Conservation (phyloP, 2,797 vertebrate genomes). For the Sebastes reedi region DNA sequence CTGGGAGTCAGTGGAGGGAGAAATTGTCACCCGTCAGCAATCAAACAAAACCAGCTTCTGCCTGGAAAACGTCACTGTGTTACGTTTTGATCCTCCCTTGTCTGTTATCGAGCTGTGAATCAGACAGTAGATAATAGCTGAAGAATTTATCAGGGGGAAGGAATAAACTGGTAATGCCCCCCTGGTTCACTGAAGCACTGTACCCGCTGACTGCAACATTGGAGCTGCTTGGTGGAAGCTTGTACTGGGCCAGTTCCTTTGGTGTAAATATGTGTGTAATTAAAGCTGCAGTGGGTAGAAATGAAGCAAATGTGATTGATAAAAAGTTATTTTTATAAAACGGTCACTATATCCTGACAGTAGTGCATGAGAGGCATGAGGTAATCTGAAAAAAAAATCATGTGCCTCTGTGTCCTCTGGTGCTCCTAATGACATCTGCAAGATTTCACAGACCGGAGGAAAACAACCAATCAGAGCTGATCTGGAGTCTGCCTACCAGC, state of each 20-base stretch:
- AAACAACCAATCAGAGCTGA: too few species aligned
- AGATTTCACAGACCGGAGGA: too few species aligned
- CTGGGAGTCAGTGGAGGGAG: constrained; percentile 58
- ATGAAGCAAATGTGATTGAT: too few species aligned
- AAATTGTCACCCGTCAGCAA: constrained; percentile 61
- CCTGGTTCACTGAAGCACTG: neutral
- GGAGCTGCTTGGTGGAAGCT: neutral
- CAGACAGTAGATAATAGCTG: neutral
- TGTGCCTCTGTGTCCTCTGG: too few species aligned
- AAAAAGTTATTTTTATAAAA: too few species aligned
- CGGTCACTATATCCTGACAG: too few species aligned
- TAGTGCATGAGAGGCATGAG: too few species aligned
- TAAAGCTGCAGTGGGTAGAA: neutral
- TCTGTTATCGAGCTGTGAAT: constrained; percentile 1
- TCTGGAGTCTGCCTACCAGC: too few species aligned
- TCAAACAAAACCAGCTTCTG: constrained; percentile 54
- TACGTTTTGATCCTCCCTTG: constrained; percentile 17
- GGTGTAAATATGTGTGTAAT: neutral
- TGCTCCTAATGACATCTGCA: too few species aligned
- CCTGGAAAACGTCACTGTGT: constrained; percentile 8
- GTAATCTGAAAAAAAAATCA: too few species aligned
- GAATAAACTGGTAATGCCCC: neutral
- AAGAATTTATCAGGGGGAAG: neutral
- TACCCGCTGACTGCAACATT: neutral
- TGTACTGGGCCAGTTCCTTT: neutral